These are phyloP conservation scores for Nemotelus nigrinus DNA, from an alignment of 2,888 invertebrate species.

Conservation along the genomic window DNA sequence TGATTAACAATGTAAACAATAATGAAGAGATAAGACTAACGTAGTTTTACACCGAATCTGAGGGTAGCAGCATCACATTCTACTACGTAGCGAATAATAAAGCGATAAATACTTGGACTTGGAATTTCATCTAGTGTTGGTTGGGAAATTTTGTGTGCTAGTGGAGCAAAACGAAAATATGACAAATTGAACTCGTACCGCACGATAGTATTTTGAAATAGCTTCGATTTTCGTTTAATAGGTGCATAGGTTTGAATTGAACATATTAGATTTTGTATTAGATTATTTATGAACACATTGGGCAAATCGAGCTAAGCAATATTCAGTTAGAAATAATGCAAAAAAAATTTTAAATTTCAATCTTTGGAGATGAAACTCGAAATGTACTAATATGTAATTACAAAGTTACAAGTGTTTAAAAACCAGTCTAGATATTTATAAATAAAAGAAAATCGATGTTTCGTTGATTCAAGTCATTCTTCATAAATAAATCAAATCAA, in stretches of 20 bases:
- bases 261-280: too few species aligned
- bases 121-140: too few species aligned
- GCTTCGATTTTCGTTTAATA: too few species aligned
- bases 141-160: background rate
- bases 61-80: background rate
- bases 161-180: background rate
- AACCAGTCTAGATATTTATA: background rate
- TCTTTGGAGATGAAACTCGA: background rate
- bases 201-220: too few species aligned
- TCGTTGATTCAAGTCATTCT: constrained; percentile 13
- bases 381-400: background rate
- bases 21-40: background rate
- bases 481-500: constrained; percentile 1
- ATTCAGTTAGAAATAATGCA: too few species aligned
- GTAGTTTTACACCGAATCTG: constrained; percentile 20
- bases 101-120: too few species aligned
- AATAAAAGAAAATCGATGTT: constrained; percentile 9
- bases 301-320: too few species aligned
- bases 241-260: too few species aligned
- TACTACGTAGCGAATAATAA: too few species aligned
- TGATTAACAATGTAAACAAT: background rate
- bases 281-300: too few species aligned
- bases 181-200: background rate
- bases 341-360: too few species aligned
- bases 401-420: constrained; percentile 6